Evolutionary conservation across 37 sponge, comb jelly and placozoan genomes (phyloP).

Genomic region (Beroe forskalii): DNA sequence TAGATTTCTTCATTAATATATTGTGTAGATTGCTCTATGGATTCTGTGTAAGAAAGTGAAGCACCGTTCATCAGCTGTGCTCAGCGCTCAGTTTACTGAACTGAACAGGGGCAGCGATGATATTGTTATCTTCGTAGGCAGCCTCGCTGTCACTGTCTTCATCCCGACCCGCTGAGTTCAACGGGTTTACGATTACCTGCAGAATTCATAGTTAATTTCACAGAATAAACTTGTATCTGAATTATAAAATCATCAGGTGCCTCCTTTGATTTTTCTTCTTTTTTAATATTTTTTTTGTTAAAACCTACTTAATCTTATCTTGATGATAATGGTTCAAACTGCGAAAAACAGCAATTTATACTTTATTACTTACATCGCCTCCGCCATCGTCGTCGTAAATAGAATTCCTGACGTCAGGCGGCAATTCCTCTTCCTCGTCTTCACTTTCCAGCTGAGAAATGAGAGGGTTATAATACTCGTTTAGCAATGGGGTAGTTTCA

Average conservation of each 20-base stretch:
- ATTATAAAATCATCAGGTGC: no score
- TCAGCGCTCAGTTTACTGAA: conserved; percentile 61
- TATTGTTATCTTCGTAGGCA: background rate
- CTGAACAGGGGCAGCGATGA: conserved; percentile 28
- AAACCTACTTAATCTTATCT: no score
- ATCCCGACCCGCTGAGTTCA: background rate
- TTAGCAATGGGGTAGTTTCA: background rate
- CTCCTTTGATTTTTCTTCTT: no score
- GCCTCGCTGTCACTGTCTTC: background rate
- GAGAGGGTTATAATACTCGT: background rate
- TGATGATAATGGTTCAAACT: no score
- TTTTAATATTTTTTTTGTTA: no score
- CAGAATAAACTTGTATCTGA: no score
- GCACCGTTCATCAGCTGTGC: background rate
- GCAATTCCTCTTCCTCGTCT: conserved; percentile 39
- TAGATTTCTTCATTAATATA: no score
- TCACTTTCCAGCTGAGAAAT: conserved; percentile 30
- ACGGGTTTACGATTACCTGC: conserved; percentile 30
- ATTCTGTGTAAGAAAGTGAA: no score
- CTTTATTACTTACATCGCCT: background rate
- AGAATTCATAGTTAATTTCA: no score
- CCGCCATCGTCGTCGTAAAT: conserved; percentile 24
- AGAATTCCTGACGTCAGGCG: background rate
- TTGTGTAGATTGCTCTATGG: no score
- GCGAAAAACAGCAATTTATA: no score